Percentiles rank a stretch among this genome's conserved stretches.
phyloP scores from a whole-genome alignment of 1,140 invertebrate species.

The Scylla paramamosain region DNA sequence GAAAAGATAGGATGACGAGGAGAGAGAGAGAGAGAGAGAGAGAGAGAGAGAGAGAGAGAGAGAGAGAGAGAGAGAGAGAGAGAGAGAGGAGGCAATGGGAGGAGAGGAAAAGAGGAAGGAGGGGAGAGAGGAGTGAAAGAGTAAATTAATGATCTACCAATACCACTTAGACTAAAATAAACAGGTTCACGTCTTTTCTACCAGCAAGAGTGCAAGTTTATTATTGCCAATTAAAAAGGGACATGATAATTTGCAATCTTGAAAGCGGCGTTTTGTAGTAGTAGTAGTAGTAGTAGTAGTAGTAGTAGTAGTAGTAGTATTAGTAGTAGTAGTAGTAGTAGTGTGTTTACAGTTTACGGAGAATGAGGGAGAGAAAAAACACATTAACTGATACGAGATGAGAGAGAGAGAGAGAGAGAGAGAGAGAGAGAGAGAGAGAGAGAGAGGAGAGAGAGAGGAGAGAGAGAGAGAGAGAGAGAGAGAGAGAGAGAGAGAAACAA shows the following conservation, averaged over 20 bases:
- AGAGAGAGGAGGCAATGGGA: neutral
- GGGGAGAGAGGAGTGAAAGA: neutral
- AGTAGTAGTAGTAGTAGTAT: no score
- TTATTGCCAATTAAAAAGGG: no score
- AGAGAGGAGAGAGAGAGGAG: neutral
- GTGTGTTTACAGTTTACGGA: no score
- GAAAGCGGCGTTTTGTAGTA: no score
- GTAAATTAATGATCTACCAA: no score
- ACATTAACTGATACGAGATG: neutral
- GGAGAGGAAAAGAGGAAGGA: no score
- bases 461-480: constrained; percentile 30
- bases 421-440: neutral
- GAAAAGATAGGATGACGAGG: neutral
- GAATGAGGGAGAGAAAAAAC: neutral
- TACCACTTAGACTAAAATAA: no score
- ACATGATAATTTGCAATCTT: no score
- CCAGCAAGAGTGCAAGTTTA: no score
- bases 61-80: constrained; percentile 1
- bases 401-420: neutral
- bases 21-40: neutral
- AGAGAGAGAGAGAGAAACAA: constrained; percentile 44
- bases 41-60: constrained; percentile 39
- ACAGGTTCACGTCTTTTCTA: no score
- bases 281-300: no score
- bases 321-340: no score